Conservation (phyloP, 2,888 invertebrate genomes). For the Conus canariensis region DNA sequence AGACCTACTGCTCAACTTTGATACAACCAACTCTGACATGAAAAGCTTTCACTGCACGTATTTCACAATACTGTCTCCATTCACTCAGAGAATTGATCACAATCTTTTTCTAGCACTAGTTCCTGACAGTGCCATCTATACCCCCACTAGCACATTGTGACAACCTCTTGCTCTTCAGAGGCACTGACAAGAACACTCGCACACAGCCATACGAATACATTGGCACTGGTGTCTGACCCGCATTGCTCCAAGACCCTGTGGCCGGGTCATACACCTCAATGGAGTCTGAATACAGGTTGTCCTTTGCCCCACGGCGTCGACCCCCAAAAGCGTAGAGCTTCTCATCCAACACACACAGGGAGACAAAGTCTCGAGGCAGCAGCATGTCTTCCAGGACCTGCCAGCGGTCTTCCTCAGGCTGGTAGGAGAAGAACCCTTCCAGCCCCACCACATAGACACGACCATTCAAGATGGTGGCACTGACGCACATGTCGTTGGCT, state of each 20-base stretch:
- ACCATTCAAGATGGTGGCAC: slow-evolving; percentile 68
- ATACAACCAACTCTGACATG: too few relatives aligned
- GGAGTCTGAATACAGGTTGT: slow-evolving; percentile 70
- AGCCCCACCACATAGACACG: slow-evolving; percentile 72
- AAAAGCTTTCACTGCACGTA: too few relatives aligned
- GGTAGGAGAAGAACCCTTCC: slow-evolving; percentile 70
- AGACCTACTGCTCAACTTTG: too few relatives aligned
- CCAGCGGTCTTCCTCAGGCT: slow-evolving; percentile 65
- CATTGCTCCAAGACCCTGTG: slow-evolving; percentile 62
- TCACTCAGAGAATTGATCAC: too few relatives aligned
- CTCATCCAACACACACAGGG: slow-evolving; percentile 71
- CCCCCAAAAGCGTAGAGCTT: slow-evolving; percentile 72
- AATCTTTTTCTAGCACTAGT: neutral
- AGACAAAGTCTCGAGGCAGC: slow-evolving; percentile 72
- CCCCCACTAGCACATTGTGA: neutral
- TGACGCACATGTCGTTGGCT: slow-evolving; percentile 73
- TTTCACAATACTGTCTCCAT: too few relatives aligned
- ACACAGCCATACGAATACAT: slow-evolving; percentile 75
- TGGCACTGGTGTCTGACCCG: slow-evolving; percentile 66
- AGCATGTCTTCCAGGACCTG: slow-evolving; percentile 70
- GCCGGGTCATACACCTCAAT: slow-evolving; percentile 69
- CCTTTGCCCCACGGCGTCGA: slow-evolving; percentile 69
- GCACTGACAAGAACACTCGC: slow-evolving; percentile 60
- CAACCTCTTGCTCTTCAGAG: slow-evolving; percentile 12
- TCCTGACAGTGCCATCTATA: neutral